Evolutionary conservation across 2,888 invertebrate genomes (phyloP).

Genomic region (Orthosia gothica): DNA sequence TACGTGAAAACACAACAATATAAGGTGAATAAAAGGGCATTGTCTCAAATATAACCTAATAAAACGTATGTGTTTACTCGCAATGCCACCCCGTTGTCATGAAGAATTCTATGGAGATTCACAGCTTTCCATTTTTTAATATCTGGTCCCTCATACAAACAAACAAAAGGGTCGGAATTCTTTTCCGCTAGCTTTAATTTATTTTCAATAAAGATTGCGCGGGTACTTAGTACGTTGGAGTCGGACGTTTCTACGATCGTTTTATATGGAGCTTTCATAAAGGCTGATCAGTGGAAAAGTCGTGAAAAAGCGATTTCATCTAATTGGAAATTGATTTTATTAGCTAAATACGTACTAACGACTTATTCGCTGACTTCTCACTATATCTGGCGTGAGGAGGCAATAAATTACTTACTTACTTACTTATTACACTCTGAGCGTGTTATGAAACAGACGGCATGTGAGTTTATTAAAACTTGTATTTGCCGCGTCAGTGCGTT

Average conservation of each 20-base stretch:
- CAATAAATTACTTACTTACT: too few relatives aligned
- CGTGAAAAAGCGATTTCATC: conserved; percentile 78
- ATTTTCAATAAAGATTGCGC: conserved; percentile 78
- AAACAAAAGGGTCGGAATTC: conserved; percentile 72
- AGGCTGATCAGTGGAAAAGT: conserved; percentile 76
- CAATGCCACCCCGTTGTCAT: conserved; percentile 51
- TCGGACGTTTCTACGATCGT: conserved; percentile 64
- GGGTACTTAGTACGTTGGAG: conserved; percentile 66
- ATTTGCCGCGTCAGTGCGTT: conserved; percentile 37
- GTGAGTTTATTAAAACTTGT: conserved; percentile 58
- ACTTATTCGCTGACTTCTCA: conserved; percentile 60
- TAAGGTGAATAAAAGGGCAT: conserved; percentile 58
- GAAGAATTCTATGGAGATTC: conserved; percentile 57
- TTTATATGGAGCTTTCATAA: conserved; percentile 77
- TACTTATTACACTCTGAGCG: conserved; percentile 44
- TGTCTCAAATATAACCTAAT: conserved; percentile 67
- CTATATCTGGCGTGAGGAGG: conserved; percentile 64
- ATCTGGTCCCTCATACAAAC: conserved; percentile 56
- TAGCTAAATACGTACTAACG: conserved; percentile 67
- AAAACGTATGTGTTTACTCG: conserved; percentile 62
- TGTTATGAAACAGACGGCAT: conserved; percentile 56
- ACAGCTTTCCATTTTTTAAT: conserved; percentile 65
- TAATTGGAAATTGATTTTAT: conserved; percentile 80
- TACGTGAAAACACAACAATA: conserved; percentile 61
- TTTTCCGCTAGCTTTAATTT: conserved; percentile 78